A percentile compares a stretch with the other conserved stretches of the same genome.
phyloP scores from a whole-genome alignment of 2,797 vertebrate genomes.

The Hylomyscus alleni region DNA sequence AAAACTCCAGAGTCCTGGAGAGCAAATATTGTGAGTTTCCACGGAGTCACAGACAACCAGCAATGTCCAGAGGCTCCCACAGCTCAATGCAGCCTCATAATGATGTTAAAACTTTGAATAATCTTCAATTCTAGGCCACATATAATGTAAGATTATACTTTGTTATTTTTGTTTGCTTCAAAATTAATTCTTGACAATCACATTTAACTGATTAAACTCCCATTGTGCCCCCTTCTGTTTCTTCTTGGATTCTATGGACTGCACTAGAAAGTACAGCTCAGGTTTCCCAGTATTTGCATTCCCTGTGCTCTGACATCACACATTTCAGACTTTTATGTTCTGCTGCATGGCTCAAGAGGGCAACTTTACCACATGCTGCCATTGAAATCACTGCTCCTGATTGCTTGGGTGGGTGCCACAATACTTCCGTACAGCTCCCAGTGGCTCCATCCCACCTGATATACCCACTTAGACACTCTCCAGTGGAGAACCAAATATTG shows the following conservation, averaged over 20 bases:
- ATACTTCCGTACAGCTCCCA: slow-evolving; percentile 43
- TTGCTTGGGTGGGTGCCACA: slow-evolving; percentile 70
- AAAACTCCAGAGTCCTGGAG: background rate
- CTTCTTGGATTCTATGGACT: background rate
- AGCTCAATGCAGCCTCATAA: background rate
- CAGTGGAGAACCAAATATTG: slow-evolving; percentile 80
- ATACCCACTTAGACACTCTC: slow-evolving; percentile 74
- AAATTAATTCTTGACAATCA: slow-evolving; percentile 10
- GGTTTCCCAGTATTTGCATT: slow-evolving; percentile 30
- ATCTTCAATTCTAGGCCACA: background rate
- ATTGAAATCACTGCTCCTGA: slow-evolving; percentile 72
- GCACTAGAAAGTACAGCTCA: background rate
- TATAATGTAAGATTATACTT: background rate
- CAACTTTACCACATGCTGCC: slow-evolving; percentile 63
- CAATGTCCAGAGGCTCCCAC: background rate
- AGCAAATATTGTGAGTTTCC: accelerated
- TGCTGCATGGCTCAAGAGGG: slow-evolving; percentile 53
- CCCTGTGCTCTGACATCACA: background rate
- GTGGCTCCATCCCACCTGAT: slow-evolving; percentile 71
- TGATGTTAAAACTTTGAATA: slow-evolving; percentile 5
- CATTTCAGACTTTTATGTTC: slow-evolving; percentile 63
- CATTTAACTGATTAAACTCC: background rate
- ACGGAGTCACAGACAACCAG: background rate
- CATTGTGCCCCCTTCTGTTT: background rate
- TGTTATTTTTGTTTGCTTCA: slow-evolving; percentile 8